Conservation (phyloP, 2,113 vertebrate species). For the Prinia subflava region DNA sequence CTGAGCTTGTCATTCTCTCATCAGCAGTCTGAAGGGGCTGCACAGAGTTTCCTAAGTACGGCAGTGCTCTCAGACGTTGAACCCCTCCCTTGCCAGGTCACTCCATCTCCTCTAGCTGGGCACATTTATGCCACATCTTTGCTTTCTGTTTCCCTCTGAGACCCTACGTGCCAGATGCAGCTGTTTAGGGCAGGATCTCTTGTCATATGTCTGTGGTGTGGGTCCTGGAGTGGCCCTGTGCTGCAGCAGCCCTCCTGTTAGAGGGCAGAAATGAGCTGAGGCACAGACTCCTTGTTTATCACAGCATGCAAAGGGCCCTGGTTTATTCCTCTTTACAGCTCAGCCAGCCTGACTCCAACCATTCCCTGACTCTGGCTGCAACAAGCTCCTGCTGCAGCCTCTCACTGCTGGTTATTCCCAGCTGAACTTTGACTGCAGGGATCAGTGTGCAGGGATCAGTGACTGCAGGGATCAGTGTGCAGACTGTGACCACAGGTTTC, state of each 20-base stretch:
- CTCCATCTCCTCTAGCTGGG: not conserved
- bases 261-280: not conserved
- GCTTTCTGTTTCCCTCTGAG: rapidly evolving
- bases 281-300: not conserved
- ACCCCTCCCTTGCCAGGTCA: not conserved
- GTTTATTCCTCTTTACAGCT: not conserved
- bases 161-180: not conserved
- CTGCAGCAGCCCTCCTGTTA: not conserved
- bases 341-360: not conserved
- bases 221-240: rapidly evolving
- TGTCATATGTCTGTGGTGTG: rapidly evolving
- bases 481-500: not conserved
- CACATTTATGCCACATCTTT: not conserved
- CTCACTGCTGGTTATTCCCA: not conserved
- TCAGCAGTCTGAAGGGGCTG: not conserved
- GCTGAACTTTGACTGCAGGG: not conserved
- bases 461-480: too few relatives aligned
- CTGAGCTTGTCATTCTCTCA: not conserved
- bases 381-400: not conserved
- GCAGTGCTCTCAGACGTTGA: not conserved
- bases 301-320: not conserved
- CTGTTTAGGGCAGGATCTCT: not conserved
- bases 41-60: not conserved
- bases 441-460: not conserved
- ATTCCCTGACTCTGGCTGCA: not conserved